These are phyloP conservation scores for Dromiciops gliroides DNA, from an alignment of 2,113 vertebrate genomes.

Conservation along the genomic window DNA sequence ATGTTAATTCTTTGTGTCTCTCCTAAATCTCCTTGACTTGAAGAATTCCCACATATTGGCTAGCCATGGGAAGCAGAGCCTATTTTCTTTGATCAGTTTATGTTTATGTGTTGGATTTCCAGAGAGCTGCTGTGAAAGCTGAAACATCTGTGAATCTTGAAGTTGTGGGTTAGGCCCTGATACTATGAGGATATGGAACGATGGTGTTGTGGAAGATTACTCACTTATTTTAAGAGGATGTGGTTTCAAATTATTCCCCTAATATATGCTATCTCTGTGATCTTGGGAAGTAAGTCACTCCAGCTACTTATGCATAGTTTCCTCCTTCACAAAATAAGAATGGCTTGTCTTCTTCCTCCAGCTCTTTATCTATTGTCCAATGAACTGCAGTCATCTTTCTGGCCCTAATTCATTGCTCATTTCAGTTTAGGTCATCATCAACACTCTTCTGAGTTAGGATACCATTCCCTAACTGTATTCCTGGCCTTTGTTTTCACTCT, in stretches of 20 bases:
- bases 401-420: background rate
- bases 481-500: background rate
- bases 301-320: background rate
- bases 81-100: background rate
- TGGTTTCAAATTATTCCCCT: background rate
- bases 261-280: background rate
- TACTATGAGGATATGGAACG: background rate
- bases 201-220: background rate
- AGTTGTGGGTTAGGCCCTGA: background rate
- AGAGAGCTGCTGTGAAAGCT: background rate
- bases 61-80: background rate
- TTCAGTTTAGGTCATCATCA: background rate
- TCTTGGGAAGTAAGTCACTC: background rate
- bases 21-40: background rate
- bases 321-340: background rate
- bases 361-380: background rate
- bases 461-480: background rate
- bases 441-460: background rate
- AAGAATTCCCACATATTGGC: background rate
- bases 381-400: background rate
- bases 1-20: background rate
- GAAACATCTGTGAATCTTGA: background rate
- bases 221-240: background rate
- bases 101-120: background rate
- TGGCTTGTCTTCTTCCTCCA: background rate